phyloP scores from a whole-genome alignment of 2,888 invertebrate genomes.

The Pyrochroa serraticornis region DNA sequence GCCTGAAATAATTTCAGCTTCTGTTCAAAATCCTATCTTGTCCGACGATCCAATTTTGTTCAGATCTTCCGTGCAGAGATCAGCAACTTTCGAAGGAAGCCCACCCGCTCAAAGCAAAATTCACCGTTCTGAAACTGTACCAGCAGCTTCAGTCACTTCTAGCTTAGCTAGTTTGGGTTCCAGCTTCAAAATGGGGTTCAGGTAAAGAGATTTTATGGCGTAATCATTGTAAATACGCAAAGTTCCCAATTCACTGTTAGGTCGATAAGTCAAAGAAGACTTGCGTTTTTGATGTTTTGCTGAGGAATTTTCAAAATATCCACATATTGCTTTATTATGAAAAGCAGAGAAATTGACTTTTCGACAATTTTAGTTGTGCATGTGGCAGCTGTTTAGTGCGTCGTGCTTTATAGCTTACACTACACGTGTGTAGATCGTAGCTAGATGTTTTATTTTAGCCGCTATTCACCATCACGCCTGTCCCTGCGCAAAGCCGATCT shows the following conservation, averaged over 20 bases:
- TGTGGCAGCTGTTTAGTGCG: constrained; percentile 26
- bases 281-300: background rate
- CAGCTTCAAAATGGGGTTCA: constrained; percentile 83
- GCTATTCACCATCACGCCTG: constrained; percentile 82
- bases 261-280: no score
- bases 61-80: constrained; percentile 58
- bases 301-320: background rate
- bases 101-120: constrained; percentile 59
- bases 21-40: constrained; percentile 53
- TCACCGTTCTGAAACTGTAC: constrained; percentile 77
- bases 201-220: constrained; percentile 63
- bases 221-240: background rate
- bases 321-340: background rate
- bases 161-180: constrained; percentile 82
- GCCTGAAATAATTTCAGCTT: constrained; percentile 22
- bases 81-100: constrained; percentile 64
- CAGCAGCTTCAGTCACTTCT: constrained; percentile 74
- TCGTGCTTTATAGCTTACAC: constrained; percentile 23
- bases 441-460: constrained; percentile 66
- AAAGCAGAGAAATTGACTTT: background rate
- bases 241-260: no score
- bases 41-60: constrained; percentile 75
- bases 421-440: constrained; percentile 39
- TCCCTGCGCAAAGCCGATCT: constrained; percentile 82
- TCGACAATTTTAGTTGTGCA: constrained; percentile 13